Evolutionary conservation across 1,140 invertebrate species (phyloP).

Genomic region (Bicyclus anynana): DNA sequence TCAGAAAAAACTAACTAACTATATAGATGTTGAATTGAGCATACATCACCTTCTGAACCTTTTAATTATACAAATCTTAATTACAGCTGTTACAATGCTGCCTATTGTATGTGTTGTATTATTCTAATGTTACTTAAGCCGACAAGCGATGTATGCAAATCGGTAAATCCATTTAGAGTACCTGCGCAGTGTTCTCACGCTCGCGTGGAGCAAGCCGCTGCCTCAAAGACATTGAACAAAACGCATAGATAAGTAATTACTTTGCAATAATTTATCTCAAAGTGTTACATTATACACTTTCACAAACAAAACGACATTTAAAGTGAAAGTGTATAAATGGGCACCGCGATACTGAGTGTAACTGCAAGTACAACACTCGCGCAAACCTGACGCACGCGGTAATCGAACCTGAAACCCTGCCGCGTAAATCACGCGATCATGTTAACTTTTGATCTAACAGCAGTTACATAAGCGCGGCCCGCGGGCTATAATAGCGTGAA

Average conservation of each 20-base stretch:
- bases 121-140: too few relatives aligned
- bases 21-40: too few relatives aligned
- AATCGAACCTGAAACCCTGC: background rate
- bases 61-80: too few relatives aligned
- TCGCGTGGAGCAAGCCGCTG: too few relatives aligned
- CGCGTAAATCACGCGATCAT: background rate
- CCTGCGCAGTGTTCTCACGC: too few relatives aligned
- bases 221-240: background rate
- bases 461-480: background rate
- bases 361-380: background rate
- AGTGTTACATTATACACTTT: background rate
- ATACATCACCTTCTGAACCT: too few relatives aligned
- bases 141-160: too few relatives aligned
- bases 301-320: constrained; percentile 2
- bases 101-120: too few relatives aligned
- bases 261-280: background rate
- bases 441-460: background rate
- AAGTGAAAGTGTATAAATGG: background rate
- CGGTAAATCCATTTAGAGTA: too few relatives aligned
- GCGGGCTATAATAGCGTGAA: too few relatives aligned
- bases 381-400: background rate
- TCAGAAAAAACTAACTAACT: too few relatives aligned
- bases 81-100: too few relatives aligned
- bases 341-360: background rate
- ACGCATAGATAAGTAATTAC: background rate